Base-by-base conservation (phyloP, 2,797 vertebrate genomes). In the Heteromormyrus szaboi region DNA sequence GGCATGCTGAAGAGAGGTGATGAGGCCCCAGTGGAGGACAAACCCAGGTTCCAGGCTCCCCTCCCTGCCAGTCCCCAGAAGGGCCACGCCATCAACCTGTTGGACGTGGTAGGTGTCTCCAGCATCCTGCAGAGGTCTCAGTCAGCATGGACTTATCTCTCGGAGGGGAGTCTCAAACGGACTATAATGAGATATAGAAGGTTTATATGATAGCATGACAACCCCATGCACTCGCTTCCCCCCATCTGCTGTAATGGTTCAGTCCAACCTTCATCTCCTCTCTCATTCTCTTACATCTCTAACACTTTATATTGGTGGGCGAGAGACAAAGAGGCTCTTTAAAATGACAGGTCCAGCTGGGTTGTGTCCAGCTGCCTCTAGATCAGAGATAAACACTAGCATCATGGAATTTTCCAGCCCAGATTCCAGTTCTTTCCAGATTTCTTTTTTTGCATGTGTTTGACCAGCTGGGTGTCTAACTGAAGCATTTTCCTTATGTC, bases 1-100 rank as follows among this genome's bases (percentile, higher is more conserved):
- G 98, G 98, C 91, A 98, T 98, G 98, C 92, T 99, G 92, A 99
- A 96, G 94, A 94, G 94, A n/a, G 98, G 97, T 91, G 98, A 99
- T 76, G 98, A 99, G 0, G 59, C 91, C 50, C 0, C 92, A 1
- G 65, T 89, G 5, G 95, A 96, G n/a, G 98, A 98, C 72, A 97
- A 95, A 88, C 91, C 91, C 33, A 95, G 94, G 90, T 90, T 90
- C n/a, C 92, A 93, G 72, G 88, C 92, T 89, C 62, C 93, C 2
- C 87, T 95, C 17, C 94, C 95, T 85, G 93, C 95, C 72, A 99
- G 97, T 92, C 97, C 98, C 85, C 97, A 98, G 4, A 99, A 95
- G 92, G 97, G 97, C 86, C 93, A 98, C 2, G 98, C 98, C 81
- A 96, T 99, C 91, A 99, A 99, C 93, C 93, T 99, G 12, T 95